Conservation (phyloP, 1,140 invertebrate genomes). For the Rhizoglyphus robini region DNA sequence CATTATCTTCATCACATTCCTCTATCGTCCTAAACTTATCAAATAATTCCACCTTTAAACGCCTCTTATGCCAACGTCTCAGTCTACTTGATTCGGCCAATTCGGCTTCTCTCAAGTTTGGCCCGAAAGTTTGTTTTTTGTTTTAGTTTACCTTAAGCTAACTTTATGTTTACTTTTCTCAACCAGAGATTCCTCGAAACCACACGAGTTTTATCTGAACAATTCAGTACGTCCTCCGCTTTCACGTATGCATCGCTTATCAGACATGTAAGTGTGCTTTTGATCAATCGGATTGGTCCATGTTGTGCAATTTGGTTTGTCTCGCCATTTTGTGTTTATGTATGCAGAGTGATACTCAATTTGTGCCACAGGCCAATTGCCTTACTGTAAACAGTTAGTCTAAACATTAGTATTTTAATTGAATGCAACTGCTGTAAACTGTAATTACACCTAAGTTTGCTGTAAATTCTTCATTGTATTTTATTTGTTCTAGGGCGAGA, state of each 20-base stretch:
- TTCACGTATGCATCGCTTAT: constrained; percentile 98
- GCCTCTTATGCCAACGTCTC: constrained; percentile 21
- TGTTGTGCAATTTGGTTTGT: too few relatives aligned
- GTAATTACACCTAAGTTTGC: too few relatives aligned
- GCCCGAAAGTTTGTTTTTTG: constrained; percentile 34
- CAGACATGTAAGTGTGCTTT: constrained; percentile 57
- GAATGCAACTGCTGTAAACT: too few relatives aligned
- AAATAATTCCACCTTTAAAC: background rate
- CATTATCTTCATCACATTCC: background rate
- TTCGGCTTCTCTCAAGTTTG: constrained; percentile 17
- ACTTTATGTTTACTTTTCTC: constrained; percentile 30
- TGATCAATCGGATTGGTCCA: constrained; percentile 2
- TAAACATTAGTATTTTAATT: too few relatives aligned
- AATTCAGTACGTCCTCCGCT: constrained; percentile 92
- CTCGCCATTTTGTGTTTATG: too few relatives aligned
- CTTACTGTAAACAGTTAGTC: too few relatives aligned
- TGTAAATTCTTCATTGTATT: too few relatives aligned
- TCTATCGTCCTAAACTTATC: background rate
- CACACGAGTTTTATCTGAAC: constrained; percentile 95
- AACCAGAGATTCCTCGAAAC: constrained; percentile 96
- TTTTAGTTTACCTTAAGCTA: constrained; percentile 15
- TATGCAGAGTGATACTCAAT: too few relatives aligned
- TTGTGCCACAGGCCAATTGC: too few relatives aligned
- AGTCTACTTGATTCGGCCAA: constrained; percentile 22
- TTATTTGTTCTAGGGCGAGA: too few relatives aligned